phyloP scores from a whole-genome alignment of 1,140 invertebrate genomes.

The Drosophila ambigua region DNA sequence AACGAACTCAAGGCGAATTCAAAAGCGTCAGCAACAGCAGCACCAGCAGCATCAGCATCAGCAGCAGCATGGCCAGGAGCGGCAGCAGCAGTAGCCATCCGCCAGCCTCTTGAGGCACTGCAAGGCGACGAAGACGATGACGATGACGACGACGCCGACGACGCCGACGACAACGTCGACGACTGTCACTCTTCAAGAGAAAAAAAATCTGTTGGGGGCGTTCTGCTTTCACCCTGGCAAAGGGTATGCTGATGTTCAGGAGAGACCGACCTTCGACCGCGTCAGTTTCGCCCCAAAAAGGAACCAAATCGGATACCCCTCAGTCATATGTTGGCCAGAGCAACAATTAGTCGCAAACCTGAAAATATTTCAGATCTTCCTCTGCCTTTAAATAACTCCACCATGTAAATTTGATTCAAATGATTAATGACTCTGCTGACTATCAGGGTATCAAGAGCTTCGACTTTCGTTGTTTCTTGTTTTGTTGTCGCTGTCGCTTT shows the following conservation, averaged over 20 bases:
- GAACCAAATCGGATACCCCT: no score
- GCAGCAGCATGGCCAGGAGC: constrained; percentile 4
- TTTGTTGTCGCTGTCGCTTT: constrained; percentile 15
- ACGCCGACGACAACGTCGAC: constrained; percentile 48
- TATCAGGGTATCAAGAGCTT: no score
- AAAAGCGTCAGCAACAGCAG: constrained; percentile 22
- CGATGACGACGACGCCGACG: constrained; percentile 1
- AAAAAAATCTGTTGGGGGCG: constrained; percentile 74
- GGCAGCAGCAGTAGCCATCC: constrained; percentile 19
- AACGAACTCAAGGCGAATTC: constrained; percentile 51
- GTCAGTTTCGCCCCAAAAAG: no score
- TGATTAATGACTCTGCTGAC: no score
- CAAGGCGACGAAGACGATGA: constrained; percentile 38
- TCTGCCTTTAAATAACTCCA: constrained; percentile 7
- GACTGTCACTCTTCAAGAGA: constrained; percentile 77
- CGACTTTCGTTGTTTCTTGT: constrained; percentile 12
- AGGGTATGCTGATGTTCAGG: no score
- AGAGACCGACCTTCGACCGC: no score
- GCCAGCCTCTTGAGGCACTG: constrained; percentile 43
- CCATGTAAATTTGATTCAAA: no score
- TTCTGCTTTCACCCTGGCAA: constrained; percentile 9
- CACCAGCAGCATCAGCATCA: constrained; percentile 4
- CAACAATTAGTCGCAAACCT: no score
- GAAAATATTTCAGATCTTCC: no score
- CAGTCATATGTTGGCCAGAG: no score